Evolutionary conservation across 1,140 invertebrate genomes (phyloP).

Genomic region (Cepaea nemoralis): DNA sequence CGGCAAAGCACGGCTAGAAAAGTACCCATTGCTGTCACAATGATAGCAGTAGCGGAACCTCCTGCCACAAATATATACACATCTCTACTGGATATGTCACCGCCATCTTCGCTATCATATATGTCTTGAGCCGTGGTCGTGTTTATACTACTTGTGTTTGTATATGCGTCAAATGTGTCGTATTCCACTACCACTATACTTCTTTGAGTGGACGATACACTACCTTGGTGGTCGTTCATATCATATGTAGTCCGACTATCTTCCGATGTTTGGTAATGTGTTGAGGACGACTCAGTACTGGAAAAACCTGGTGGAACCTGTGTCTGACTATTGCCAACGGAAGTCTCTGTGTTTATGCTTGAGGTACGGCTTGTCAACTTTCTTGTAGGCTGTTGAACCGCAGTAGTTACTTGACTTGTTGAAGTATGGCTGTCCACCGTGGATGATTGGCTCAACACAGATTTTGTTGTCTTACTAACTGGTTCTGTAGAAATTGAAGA

Average conservation of each 20-base stretch:
- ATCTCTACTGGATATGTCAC: not conserved
- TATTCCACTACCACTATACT: not conserved
- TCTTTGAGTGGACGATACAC: not conserved
- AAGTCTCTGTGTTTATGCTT: not conserved
- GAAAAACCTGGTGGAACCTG: not conserved
- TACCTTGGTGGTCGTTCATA: not conserved
- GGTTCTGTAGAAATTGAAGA: no score
- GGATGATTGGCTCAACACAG: not conserved
- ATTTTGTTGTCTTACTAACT: not conserved
- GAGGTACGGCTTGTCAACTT: not conserved
- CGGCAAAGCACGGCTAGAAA: not conserved
- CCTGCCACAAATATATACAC: not conserved
- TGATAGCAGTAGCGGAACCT: not conserved
- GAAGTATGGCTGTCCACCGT: not conserved
- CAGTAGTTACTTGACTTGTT: not conserved
- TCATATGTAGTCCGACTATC: not conserved
- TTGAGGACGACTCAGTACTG: not conserved
- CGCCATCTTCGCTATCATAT: not conserved
- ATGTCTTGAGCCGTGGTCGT: not conserved
- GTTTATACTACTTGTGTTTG: not conserved
- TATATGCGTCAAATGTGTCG: not conserved
- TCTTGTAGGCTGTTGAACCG: not conserved
- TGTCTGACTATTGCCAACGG: not conserved
- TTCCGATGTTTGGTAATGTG: not conserved
- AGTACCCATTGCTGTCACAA: not conserved